Evolutionary conservation across 1,140 invertebrate species (phyloP), one percentile per base, ranked within the genome.

Genomic region (Chrysopa pallens): DNA sequence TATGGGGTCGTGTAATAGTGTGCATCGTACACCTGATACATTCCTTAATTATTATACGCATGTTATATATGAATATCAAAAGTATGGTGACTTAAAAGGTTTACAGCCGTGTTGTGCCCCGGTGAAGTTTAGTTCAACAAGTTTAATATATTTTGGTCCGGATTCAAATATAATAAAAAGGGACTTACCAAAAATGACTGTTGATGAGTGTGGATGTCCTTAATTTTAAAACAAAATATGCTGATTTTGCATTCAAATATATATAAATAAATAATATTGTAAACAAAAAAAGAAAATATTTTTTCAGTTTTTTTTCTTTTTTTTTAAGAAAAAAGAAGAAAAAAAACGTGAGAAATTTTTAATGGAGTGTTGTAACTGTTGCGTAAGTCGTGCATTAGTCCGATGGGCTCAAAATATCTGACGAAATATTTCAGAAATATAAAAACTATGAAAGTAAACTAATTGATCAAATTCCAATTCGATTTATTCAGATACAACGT

Each of bases 141-240:
- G 87, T 40, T 69, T 96, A 50, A 89, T 94, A 51, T 94, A 96
- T 64, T 90, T 90, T 64, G 87, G 87, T 46, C 79, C 82, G 38
- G 80, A 88, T 62, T 76, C 77, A 44, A 90, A 87, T 61, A 88
- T 94, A 56, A 87, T 94, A 58, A 92, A 92, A 61, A 73, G 86
- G 50, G 86, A 93, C 65, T 67, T 96, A 54, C 89, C 90, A 48
- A 90, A 91, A 70, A 95, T 95, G 89, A 84, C 92, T 46, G 87
- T 94, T 28, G 87, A 93, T 61, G 85, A 93, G 67, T 96, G 91
- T 64, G 89, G 90, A 42, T 95, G 91, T 66, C 84, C 86, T 43
- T 92, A 75, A 63, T 55, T 38, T 9, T 8, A 33, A 35, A 13
- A 15, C 29, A 23, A n/a, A 31, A 40, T 40, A 38, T 36, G 17